A percentile compares a stretch with the other conserved stretches of the same genome.
Evolutionary conservation across 1,140 invertebrate species (phyloP).

Genomic region (Diorhabda sublineata): DNA sequence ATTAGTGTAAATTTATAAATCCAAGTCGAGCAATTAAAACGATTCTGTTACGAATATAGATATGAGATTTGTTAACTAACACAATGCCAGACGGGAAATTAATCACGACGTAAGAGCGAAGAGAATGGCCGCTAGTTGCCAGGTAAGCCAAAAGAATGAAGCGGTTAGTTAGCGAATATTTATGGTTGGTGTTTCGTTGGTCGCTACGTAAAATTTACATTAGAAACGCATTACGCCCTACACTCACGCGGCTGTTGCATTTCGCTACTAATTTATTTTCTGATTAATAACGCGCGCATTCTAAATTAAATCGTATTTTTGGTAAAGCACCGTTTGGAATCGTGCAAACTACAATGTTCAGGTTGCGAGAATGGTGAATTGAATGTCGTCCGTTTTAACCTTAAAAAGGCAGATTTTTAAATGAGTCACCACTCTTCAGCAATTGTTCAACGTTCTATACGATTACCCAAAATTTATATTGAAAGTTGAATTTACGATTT

Average conservation of each 20-base stretch:
- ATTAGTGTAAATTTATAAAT: no score
- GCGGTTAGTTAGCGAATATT: conserved; percentile 21
- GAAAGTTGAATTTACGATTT: no score
- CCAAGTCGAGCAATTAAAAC: no score
- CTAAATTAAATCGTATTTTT: conserved; percentile 42
- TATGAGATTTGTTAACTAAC: no score
- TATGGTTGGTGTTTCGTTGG: conserved; percentile 5
- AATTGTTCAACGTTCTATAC: no score
- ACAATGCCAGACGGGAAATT: not conserved
- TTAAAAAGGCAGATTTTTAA: no score
- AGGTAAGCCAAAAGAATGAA: conserved; percentile 17
- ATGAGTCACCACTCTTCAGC: no score
- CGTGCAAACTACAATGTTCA: no score
- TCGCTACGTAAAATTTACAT: conserved; percentile 33
- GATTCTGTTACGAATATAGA: no score
- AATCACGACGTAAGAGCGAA: not conserved
- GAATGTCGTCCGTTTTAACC: no score
- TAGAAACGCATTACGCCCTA: conserved; percentile 36
- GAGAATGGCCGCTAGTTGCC: not conserved
- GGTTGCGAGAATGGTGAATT: no score
- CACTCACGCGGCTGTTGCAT: conserved; percentile 27
- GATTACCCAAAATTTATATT: no score
- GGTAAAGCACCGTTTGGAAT: conserved; percentile 4
- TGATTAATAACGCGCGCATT: conserved; percentile 41
- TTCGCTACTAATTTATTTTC: conserved; percentile 39